These are phyloP conservation scores for Cygnus atratus DNA, from an alignment of 2,113 vertebrate genomes.

Conservation along the genomic window DNA sequence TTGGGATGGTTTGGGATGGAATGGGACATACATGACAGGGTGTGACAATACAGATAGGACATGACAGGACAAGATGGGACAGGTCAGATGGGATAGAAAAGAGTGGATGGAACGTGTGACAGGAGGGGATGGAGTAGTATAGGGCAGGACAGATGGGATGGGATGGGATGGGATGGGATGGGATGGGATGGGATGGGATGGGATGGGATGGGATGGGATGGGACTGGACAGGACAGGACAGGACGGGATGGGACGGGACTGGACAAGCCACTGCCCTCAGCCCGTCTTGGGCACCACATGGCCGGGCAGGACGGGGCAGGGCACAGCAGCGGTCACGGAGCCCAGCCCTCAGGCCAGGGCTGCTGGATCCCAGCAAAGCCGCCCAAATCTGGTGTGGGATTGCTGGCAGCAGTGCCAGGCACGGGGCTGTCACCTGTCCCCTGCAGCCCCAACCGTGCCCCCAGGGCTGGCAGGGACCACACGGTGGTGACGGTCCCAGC, in stretches of 20 bases:
- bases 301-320: neutral
- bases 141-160: too few relatives aligned
- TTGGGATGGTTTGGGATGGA: neutral
- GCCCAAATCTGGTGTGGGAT: fast-evolving
- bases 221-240: neutral
- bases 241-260: neutral
- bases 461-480: neutral
- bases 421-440: neutral
- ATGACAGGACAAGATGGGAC: too few relatives aligned
- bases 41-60: neutral
- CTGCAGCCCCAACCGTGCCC: neutral
- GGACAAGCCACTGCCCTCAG: neutral
- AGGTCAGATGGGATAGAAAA: too few relatives aligned
- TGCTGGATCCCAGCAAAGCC: neutral
- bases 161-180: neutral
- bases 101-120: too few relatives aligned
- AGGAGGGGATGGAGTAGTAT: too few relatives aligned
- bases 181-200: neutral
- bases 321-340: neutral
- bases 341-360: neutral
- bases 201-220: neutral
- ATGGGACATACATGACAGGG: neutral
- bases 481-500: too few relatives aligned
- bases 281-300: neutral
- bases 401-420: fast-evolving